A percentile compares a stretch with the other conserved stretches of the same genome.
Evolutionary conservation across 2,113 vertebrate genomes (phyloP).

Genomic region (Dipodomys ordii): DNA sequence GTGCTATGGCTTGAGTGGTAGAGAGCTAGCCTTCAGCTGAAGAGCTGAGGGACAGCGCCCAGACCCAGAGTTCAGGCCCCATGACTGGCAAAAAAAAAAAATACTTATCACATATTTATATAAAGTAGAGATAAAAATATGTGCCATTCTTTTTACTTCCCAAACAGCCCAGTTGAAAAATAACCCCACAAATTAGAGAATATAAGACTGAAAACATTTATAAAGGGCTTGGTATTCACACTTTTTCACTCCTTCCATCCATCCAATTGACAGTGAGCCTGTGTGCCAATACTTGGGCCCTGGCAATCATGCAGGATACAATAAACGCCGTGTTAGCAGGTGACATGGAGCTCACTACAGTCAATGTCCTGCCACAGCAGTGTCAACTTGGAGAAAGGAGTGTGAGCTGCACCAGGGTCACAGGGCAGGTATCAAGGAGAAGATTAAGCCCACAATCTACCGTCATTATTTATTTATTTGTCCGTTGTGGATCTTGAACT

Average conservation of each 20-base stretch:
- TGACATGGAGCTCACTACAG: neutral
- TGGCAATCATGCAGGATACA: neutral
- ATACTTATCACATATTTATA: neutral
- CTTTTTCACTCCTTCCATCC: neutral
- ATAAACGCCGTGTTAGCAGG: neutral
- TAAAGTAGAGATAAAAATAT: too few relatives aligned
- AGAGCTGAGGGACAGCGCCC: too few relatives aligned
- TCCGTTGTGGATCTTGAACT: too few relatives aligned
- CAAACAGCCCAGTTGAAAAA: neutral
- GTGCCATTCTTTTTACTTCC: neutral
- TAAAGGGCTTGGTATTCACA: constrained; percentile 45
- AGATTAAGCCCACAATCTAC: neutral
- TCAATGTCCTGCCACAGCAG: neutral
- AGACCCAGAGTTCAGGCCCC: too few relatives aligned
- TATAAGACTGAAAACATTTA: constrained; percentile 55
- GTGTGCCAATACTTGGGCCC: neutral
- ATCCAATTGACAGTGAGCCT: neutral
- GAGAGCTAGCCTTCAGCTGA: too few relatives aligned
- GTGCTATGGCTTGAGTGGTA: too few relatives aligned
- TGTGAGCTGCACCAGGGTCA: neutral
- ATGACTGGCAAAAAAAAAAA: too few relatives aligned
- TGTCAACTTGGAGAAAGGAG: neutral
- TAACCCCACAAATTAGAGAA: constrained; percentile 12
- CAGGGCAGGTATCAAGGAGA: neutral
- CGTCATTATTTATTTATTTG: too few relatives aligned